phyloP scores from a whole-genome alignment of 2,888 invertebrate species.

The Drosophila niveifrons region DNA sequence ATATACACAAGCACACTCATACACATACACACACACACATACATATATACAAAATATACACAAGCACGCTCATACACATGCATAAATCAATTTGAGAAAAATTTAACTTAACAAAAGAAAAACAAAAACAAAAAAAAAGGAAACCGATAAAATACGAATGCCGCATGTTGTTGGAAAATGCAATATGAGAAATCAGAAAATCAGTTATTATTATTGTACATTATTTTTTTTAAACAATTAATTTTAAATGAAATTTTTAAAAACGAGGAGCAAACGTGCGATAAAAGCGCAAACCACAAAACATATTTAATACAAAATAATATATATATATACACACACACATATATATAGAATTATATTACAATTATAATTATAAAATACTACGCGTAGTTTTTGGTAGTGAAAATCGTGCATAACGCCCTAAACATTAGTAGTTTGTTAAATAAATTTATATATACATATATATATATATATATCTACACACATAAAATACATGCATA shows the following conservation, averaged over 20 bases:
- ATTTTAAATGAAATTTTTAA: constrained; percentile 55
- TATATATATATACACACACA: constrained; percentile 28
- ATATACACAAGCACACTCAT: too few relatives aligned
- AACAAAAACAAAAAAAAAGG: constrained; percentile 13
- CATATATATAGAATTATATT: constrained; percentile 53
- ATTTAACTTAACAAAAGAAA: constrained; percentile 20
- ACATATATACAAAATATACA: constrained; percentile 20
- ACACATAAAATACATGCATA: constrained; percentile 37
- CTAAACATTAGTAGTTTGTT: constrained; percentile 78
- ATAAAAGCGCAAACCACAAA: constrained; percentile 49
- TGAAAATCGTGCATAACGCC: constrained; percentile 67
- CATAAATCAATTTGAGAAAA: constrained; percentile 22
- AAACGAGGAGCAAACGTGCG: constrained; percentile 55
- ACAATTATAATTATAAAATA: constrained; percentile 52
- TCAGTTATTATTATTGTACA: constrained; percentile 67
- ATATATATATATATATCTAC: constrained; percentile 38
- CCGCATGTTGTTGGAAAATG: constrained; percentile 13
- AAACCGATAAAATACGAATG: constrained; percentile 1
- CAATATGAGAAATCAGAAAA: constrained; percentile 27
- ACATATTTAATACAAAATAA: constrained; percentile 46
- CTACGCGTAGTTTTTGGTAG: constrained; percentile 79
- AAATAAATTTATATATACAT: constrained; percentile 75
- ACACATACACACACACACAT: constrained; percentile 49
- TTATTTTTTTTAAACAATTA: constrained; percentile 62
- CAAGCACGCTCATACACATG: constrained; percentile 47